These are phyloP conservation scores for Chaunax sp. DNA, from an alignment of 2,797 vertebrate genomes.

Conservation along the genomic window DNA sequence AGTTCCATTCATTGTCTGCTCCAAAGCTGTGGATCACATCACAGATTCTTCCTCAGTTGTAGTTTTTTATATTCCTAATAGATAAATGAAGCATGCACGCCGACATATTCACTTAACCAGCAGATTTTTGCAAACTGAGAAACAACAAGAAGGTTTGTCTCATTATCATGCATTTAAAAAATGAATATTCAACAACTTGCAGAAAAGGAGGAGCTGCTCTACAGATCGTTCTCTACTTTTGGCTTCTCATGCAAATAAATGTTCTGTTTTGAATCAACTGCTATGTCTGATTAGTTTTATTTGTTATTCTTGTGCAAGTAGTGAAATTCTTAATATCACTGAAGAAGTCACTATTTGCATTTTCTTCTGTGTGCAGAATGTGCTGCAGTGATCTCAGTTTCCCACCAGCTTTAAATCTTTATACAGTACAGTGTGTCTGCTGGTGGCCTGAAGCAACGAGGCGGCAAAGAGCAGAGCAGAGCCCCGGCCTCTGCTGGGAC, in stretches of 20 bases:
- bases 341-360: not conserved
- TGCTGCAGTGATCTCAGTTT: not conserved
- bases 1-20: too few species aligned
- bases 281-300: not conserved
- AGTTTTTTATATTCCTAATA: not conserved
- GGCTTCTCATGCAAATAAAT: not conserved
- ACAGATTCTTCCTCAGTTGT: not conserved
- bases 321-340: not conserved
- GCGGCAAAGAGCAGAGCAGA: conserved; percentile 9
- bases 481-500: conserved; percentile 38
- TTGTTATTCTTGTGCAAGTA: not conserved
- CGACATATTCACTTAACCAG: too few species aligned
- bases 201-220: not conserved
- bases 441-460: conserved; percentile 23
- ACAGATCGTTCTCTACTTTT: not conserved
- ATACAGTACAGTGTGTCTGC: not conserved
- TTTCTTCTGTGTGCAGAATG: not conserved
- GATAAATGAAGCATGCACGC: conserved; percentile 5
- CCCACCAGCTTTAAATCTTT: conserved; percentile 16
- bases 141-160: not conserved
- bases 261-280: not conserved
- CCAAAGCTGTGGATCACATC: too few species aligned
- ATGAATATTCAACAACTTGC: not conserved
- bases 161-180: not conserved
- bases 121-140: not conserved